A percentile compares a stretch with the other conserved stretches of the same genome.
These are phyloP conservation scores for Anastatus disparis DNA, from an alignment of 1,140 invertebrate species.

Conservation along the genomic window DNA sequence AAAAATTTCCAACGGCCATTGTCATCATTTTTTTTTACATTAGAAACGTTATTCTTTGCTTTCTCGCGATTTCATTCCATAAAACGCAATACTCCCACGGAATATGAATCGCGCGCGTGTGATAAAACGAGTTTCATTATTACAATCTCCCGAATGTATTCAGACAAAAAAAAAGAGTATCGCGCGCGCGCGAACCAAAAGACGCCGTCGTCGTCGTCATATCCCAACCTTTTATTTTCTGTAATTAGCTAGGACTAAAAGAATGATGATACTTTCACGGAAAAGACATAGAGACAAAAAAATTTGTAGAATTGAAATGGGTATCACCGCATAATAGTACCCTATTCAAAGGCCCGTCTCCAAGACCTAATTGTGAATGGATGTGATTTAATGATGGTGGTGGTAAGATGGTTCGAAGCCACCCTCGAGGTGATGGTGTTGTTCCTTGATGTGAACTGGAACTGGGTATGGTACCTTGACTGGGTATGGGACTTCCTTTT, in stretches of 20 bases:
- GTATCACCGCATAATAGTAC: too few relatives aligned
- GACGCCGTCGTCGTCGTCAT: not conserved
- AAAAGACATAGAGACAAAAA: slow-evolving; percentile 11
- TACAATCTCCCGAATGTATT: too few relatives aligned
- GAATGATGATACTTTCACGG: slow-evolving; percentile 14
- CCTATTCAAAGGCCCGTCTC: not conserved
- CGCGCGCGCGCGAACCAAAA: not conserved
- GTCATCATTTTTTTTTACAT: not conserved
- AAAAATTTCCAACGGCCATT: not conserved
- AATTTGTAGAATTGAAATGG: not conserved
- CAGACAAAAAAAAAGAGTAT: too few relatives aligned
- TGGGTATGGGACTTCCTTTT: slow-evolving; percentile 80
- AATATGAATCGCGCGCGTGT: too few relatives aligned
- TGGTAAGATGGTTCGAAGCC: slow-evolving; percentile 48
- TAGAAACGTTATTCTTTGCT: too few relatives aligned
- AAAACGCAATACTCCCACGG: too few relatives aligned
- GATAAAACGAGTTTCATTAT: too few relatives aligned
- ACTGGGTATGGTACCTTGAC: slow-evolving; percentile 77
- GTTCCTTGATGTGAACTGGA: slow-evolving; percentile 67
- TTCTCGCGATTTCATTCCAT: too few relatives aligned
- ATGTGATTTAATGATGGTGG: slow-evolving; percentile 33
- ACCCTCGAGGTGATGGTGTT: slow-evolving; percentile 48
- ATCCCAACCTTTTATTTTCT: slow-evolving; percentile 23
- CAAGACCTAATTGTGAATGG: not conserved
- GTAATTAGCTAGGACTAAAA: slow-evolving; percentile 25